Evolutionary conservation across 2,888 invertebrate species (phyloP).

Genomic region (Cheilosia vulpina): DNA sequence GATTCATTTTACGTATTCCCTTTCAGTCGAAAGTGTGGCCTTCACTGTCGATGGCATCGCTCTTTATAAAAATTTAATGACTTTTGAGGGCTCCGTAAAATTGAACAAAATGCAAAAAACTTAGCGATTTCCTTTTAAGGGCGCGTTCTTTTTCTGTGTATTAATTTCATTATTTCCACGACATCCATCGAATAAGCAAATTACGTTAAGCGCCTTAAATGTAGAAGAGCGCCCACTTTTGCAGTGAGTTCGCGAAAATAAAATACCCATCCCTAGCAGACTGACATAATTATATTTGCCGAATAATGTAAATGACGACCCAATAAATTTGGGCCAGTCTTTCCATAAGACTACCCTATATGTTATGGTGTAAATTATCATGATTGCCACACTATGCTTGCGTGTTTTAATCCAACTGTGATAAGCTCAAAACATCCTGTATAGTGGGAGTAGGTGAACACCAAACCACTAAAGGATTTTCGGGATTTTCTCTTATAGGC

Average conservation of each 20-base stretch:
- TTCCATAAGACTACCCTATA: slow-evolving; percentile 5
- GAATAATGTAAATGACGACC: slow-evolving; percentile 23
- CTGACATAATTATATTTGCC: slow-evolving; percentile 23
- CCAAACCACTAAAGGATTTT: slow-evolving; percentile 48
- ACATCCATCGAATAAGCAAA: neutral
- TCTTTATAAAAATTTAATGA: too few relatives aligned
- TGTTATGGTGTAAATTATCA: slow-evolving; percentile 1
- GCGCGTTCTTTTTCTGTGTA: neutral
- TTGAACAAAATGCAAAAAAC: neutral
- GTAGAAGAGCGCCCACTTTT: neutral
- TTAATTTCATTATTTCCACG: slow-evolving; percentile 2
- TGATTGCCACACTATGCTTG: slow-evolving; percentile 25
- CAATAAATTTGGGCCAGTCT: neutral
- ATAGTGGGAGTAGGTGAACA: neutral
- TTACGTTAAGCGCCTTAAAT: neutral
- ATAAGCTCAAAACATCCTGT: slow-evolving; percentile 4
- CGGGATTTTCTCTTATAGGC: slow-evolving; percentile 15
- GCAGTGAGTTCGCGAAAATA: neutral
- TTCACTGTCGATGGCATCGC: too few relatives aligned
- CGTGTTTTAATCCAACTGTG: neutral
- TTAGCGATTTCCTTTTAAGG: neutral
- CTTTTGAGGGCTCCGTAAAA: neutral
- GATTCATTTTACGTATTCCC: too few relatives aligned
- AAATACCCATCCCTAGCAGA: neutral
- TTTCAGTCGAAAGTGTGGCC: too few relatives aligned